These are phyloP conservation scores for Melinaea marsaeus DNA, from an alignment of 2,888 invertebrate species.

Conservation along the genomic window DNA sequence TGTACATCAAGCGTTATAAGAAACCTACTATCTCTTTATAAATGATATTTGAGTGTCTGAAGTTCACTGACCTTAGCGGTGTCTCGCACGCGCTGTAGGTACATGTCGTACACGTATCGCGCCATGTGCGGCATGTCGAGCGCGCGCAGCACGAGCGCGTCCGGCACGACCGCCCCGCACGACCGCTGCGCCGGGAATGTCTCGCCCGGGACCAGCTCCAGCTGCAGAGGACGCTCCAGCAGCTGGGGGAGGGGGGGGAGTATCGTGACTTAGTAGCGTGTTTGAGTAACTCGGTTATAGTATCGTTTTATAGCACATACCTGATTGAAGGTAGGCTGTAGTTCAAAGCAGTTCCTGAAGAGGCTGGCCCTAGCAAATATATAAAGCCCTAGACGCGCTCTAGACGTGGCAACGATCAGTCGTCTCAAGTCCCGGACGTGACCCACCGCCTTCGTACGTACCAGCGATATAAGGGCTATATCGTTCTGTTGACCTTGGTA, in stretches of 20 bases:
- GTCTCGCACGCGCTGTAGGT: slow-evolving; percentile 84
- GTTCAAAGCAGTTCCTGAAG: slow-evolving; percentile 97
- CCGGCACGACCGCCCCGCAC: slow-evolving; percentile 59
- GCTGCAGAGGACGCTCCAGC: slow-evolving; percentile 86
- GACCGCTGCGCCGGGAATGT: slow-evolving; percentile 84
- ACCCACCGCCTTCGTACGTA: slow-evolving; percentile 97
- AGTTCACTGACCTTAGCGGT: slow-evolving; percentile 30
- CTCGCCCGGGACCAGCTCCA: slow-evolving; percentile 90
- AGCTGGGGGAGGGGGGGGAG: slow-evolving; percentile 71
- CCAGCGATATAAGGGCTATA: slow-evolving; percentile 96
- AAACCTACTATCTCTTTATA: neutral
- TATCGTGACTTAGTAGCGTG: too few species aligned
- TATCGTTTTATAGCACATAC: slow-evolving; percentile 54
- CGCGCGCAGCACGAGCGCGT: slow-evolving; percentile 77
- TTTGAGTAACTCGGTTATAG: neutral
- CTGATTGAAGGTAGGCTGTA: slow-evolving; percentile 96
- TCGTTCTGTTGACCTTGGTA: slow-evolving; percentile 99
- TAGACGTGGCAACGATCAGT: slow-evolving; percentile 97
- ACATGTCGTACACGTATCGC: slow-evolving; percentile 95
- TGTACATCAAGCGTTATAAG: slow-evolving; percentile 42
- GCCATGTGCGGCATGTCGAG: slow-evolving; percentile 97
- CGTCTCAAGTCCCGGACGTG: slow-evolving; percentile 97
- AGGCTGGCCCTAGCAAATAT: slow-evolving; percentile 95
- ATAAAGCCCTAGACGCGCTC: slow-evolving; percentile 97
- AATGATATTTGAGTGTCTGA: slow-evolving; percentile 11